Evolutionary conservation across 2,888 invertebrate species (phyloP), one percentile per base, ranked within the genome.

Genomic region (Platycheirus albimanus): DNA sequence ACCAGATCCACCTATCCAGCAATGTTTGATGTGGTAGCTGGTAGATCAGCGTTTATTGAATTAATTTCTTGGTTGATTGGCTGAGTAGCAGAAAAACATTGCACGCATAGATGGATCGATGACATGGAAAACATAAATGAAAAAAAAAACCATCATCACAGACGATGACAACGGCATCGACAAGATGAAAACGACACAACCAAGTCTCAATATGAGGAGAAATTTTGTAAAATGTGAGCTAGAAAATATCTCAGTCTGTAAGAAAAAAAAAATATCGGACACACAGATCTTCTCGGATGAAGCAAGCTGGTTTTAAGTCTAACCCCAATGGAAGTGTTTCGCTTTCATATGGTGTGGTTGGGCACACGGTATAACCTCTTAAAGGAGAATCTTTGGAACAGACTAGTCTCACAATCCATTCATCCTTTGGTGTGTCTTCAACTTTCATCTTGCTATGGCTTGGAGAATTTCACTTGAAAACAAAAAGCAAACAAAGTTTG

Each of bases 21-120:
- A 6, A 11, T 24, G 20, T 33, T 13, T 66, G 64, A 56, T 61
- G 13, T 38, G 61, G 41, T 66, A 67, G 69, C 11, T 38, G 61
- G 41, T 66, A 67, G 69, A 74, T 64, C 69, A 78, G 28, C 47
- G 41, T 47, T 58, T 51, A 70, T 79, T 79, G 75, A 70, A 84
- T 84, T 66, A 61, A 79, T 84, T 70, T 84, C 66, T 64, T 70
- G 66, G 78, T 49, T 78, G 43, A 84, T 84, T 75, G 75, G 69
- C 58, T 79, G 41, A 41, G 58, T 38, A 20, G 24, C 20, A 38
- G 63, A 61, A 49, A 58, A 54, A 41, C 1, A 63, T 17, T 43
- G 63, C 49, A 80, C 64, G 56, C 64, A 43, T 13, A 11, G 47
- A 56, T 41, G 13, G 49, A 69, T 38, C 41, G 52, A 11, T 15